Percentiles rank a stretch among this genome's conserved stretches.
phyloP scores from a whole-genome alignment of 2,797 vertebrate genomes.

The Rhodeus uyekii region DNA sequence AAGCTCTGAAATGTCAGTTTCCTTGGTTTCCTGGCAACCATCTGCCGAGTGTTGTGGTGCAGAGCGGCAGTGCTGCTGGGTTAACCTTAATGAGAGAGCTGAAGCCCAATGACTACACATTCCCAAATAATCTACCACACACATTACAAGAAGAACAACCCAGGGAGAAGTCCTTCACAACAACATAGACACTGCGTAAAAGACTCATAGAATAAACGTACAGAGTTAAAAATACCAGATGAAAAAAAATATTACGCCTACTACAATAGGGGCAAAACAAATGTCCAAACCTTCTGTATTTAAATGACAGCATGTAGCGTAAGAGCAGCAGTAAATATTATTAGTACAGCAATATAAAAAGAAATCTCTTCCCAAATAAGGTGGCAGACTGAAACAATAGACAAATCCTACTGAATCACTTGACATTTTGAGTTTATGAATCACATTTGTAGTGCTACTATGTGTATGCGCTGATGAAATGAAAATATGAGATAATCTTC shows the following conservation, averaged over 20 bases:
- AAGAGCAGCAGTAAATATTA: neutral
- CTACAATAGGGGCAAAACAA: neutral
- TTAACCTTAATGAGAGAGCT: slow-evolving; percentile 56
- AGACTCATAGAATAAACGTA: neutral
- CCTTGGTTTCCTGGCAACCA: slow-evolving; percentile 58
- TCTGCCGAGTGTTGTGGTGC: slow-evolving; percentile 49
- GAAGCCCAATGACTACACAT: slow-evolving; percentile 29
- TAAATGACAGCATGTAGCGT: neutral
- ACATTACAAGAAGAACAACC: neutral
- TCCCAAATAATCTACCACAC: slow-evolving; percentile 44
- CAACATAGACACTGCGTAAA: neutral
- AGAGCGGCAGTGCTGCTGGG: slow-evolving; percentile 37
- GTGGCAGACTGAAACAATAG: slow-evolving; percentile 9
- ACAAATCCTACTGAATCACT: slow-evolving; percentile 28
- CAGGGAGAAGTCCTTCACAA: neutral
- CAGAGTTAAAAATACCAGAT: neutral
- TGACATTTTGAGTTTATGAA: slow-evolving; percentile 38
- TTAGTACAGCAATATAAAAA: neutral
- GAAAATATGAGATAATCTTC: slow-evolving; percentile 39
- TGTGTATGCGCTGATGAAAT: neutral
- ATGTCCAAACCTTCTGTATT: neutral
- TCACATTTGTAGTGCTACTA: slow-evolving; percentile 10
- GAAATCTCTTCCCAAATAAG: slow-evolving; percentile 5
- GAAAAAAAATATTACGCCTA: neutral
- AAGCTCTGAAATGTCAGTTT: slow-evolving; percentile 57